Base-by-base conservation (phyloP, 2,888 invertebrate species). In the Watsonalla cultraria region DNA sequence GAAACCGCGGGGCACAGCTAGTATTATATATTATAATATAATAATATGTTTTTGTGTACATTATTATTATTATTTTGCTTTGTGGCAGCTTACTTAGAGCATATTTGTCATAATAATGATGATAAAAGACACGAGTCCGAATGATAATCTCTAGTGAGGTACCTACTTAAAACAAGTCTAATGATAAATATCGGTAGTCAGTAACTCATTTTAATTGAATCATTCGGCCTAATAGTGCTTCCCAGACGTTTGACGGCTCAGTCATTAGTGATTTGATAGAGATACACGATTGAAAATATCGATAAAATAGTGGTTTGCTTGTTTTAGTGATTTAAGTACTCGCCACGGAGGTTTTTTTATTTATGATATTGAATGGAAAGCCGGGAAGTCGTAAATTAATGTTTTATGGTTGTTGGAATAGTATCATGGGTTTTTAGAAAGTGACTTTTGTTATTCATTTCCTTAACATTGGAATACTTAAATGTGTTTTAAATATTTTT, bases 131-230 rank as follows among this genome's bases (percentile, higher is more conserved):
- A 37, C 8, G 37, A 8, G 37, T 8, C 37, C 11, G 11, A 42
- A 42, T 42, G 42, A 42, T 46, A 24, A 24, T 46, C 14, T 46
- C 33, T 14, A 33, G 46, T 46, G 46, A 46, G 14, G 15, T 46
- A 51, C 45, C 45, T 51, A 52, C 61, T 55, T 60, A 59, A 65
- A 65, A 61, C 62, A 57, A 70, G 67, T 70, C 60, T 65, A 68
- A 65, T 63, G 71, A 64, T 68, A 70, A 65, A 63, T 74, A 77
- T 79, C 77, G 74, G 74, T 77, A 68, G 70, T 76, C 83, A 75
- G 84, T 84, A 82, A 82, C 73, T 85, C 82, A 85, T 82, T 84
- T 82, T 85, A 87, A 88, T 88, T 86, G 85, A 88, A 86, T 84
- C 82, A 84, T 86, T 86, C 77, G 59, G 60, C 67, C 74, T 82